Conservation (phyloP, 2,113 vertebrate genomes). For the Crypturellus undulatus region DNA sequence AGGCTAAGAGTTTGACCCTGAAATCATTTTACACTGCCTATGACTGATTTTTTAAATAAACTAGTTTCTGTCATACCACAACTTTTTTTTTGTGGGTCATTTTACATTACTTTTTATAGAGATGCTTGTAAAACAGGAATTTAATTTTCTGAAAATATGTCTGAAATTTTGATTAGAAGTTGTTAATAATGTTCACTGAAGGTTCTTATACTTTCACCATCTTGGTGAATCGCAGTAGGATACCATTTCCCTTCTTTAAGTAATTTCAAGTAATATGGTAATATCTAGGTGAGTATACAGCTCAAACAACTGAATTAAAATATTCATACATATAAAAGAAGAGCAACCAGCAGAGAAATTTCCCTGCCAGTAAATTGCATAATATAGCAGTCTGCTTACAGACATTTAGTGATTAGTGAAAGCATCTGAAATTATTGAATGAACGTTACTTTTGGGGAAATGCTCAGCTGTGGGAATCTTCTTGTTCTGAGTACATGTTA, state of each 20-base stretch:
- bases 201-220: background rate
- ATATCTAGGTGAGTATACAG: background rate
- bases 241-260: background rate
- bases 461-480: background rate
- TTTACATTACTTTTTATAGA: background rate
- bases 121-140: background rate
- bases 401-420: background rate
- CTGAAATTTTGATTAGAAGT: background rate
- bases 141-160: background rate
- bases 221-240: background rate
- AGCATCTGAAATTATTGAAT: background rate
- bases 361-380: background rate
- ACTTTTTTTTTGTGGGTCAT: background rate
- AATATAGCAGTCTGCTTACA: background rate
- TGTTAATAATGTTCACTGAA: background rate
- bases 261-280: background rate
- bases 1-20: background rate
- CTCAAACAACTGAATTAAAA: background rate
- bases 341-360: background rate
- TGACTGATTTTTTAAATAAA: background rate
- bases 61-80: background rate
- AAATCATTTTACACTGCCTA: background rate
- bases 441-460: background rate
- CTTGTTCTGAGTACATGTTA: background rate
- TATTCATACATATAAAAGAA: background rate